Conservation (phyloP, 2,113 vertebrate genomes). For the Petrocephalus microphthalmus region DNA sequence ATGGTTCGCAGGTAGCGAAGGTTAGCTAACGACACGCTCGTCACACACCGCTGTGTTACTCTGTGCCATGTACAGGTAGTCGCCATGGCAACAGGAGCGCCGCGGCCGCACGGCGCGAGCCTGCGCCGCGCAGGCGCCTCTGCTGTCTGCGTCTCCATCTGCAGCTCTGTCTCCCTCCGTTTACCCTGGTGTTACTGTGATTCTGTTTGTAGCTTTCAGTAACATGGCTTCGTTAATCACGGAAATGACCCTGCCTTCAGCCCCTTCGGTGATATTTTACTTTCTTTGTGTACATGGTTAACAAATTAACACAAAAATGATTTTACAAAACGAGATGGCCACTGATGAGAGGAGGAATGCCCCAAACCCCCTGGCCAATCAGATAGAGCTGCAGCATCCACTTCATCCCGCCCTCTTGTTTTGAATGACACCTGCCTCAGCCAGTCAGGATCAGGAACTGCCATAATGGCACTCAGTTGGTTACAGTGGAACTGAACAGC, state of each 20-base stretch:
- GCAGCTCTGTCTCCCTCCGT: neutral
- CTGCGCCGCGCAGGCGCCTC: neutral
- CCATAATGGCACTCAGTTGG: conserved; percentile 46
- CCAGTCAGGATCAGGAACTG: conserved; percentile 45
- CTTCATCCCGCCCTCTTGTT: conserved; percentile 29
- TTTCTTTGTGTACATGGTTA: conserved; percentile 3
- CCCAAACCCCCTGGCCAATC: neutral
- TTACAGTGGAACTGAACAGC: conserved; percentile 53
- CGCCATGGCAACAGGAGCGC: neutral
- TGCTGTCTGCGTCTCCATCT: neutral
- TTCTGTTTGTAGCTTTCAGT: conserved; percentile 13
- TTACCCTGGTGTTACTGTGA: conserved; percentile 12
- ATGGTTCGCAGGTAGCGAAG: neutral
- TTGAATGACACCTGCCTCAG: conserved; percentile 36
- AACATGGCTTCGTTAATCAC: conserved; percentile 31
- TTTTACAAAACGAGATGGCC: neutral
- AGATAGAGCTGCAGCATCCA: neutral
- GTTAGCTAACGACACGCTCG: neutral
- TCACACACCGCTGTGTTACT: neutral
- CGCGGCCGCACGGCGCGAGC: neutral
- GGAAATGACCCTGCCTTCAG: conserved; percentile 23
- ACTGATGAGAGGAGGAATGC: neutral
- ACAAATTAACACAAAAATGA: neutral
- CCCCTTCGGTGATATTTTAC: neutral
- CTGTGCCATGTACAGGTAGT: neutral